Percentiles rank a stretch among this genome's conserved stretches.
These are phyloP conservation scores for Ophonus ardosiacus DNA, from an alignment of 2,888 invertebrate genomes.

Conservation along the genomic window DNA sequence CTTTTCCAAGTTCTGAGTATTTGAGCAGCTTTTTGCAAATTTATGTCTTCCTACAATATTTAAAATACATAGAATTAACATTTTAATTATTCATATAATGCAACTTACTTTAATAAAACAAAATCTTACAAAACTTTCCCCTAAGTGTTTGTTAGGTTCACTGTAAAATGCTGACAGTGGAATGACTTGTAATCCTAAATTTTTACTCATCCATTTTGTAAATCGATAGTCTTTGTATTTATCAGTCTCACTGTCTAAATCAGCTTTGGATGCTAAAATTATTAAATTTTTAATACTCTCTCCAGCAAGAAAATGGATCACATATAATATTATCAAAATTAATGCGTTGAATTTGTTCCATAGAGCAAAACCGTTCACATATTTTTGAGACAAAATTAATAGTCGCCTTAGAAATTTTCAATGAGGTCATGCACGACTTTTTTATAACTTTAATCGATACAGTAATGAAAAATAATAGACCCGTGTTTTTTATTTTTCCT, in stretches of 20 bases:
- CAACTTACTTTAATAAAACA: constrained; percentile 65
- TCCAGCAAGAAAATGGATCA: too few relatives aligned
- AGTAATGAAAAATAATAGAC: too few relatives aligned
- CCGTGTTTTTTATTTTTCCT: too few relatives aligned
- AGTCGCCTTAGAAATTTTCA: too few relatives aligned
- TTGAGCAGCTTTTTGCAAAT: constrained; percentile 72
- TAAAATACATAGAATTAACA: neutral
- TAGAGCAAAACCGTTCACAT: too few relatives aligned
- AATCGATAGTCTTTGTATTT: constrained; percentile 76
- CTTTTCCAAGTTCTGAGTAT: constrained; percentile 72
- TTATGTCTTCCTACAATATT: constrained; percentile 75
- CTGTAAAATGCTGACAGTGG: constrained; percentile 80
- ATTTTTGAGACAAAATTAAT: too few relatives aligned
- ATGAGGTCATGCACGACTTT: too few relatives aligned
- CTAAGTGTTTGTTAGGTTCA: constrained; percentile 75
- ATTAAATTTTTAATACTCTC: neutral
- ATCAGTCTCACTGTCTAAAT: constrained; percentile 66
- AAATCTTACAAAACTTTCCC: constrained; percentile 76
- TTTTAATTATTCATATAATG: neutral
- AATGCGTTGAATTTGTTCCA: too few relatives aligned
- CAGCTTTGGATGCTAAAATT: constrained; percentile 54
- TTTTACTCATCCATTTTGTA: constrained; percentile 78
- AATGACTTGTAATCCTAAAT: constrained; percentile 79
- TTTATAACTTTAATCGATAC: too few relatives aligned
- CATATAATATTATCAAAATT: too few relatives aligned